phyloP scores from a whole-genome alignment of 2,797 vertebrate species.

The Chaetodon trifasciatus region DNA sequence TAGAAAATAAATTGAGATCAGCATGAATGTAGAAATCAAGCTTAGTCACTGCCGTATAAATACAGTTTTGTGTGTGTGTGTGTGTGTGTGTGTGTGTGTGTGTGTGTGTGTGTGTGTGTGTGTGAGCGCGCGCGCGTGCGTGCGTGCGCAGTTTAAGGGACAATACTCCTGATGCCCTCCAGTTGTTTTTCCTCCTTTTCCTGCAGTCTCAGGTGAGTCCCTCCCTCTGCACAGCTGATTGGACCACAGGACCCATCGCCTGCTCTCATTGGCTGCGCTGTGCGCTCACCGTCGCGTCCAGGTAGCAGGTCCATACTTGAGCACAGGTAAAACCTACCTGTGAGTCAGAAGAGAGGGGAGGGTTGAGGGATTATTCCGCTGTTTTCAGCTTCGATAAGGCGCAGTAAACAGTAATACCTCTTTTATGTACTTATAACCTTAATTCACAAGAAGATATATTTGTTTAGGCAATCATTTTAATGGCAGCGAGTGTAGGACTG shows the following conservation, averaged over 20 bases:
- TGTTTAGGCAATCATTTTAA: conserved; percentile 42
- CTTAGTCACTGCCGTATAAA: neutral
- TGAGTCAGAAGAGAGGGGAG: conserved; percentile 72
- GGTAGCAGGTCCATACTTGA: conserved; percentile 79
- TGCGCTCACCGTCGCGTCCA: conserved; percentile 25
- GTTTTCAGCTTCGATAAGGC: conserved; percentile 1
- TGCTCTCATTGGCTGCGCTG: conserved; percentile 71
- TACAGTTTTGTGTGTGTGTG: neutral
- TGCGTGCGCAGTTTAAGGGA: neutral
- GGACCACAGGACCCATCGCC: conserved; percentile 21
- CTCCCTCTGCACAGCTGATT: conserved; percentile 64
- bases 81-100: conserved; percentile 4
- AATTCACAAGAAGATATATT: neutral
- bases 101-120: neutral
- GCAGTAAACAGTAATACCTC: neutral
- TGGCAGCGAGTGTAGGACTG: conserved; percentile 88
- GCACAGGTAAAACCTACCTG: conserved; percentile 88
- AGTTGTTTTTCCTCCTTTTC: conserved; percentile 11
- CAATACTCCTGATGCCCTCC: neutral
- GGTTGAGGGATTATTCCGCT: conserved; percentile 65
- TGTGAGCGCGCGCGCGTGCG: neutral
- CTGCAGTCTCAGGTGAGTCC: conserved; percentile 67
- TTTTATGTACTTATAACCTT: neutral
- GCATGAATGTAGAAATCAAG: neutral
- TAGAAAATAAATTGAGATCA: neutral